Conservation (phyloP, 1,140 invertebrate genomes). For the Drosophila hydei region DNA sequence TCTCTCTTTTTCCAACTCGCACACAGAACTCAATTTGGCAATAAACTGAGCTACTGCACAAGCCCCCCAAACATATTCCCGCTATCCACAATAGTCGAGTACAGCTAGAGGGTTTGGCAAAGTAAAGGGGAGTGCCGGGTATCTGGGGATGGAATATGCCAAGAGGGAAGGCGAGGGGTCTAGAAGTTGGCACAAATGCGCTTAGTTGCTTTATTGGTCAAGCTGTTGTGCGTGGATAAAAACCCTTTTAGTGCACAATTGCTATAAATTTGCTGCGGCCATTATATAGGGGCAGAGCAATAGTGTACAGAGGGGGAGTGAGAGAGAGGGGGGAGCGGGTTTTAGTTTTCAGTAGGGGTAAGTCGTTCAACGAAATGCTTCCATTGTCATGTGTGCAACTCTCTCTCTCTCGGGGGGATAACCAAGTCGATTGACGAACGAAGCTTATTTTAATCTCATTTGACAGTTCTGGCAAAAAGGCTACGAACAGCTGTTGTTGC, state of each 20-base stretch:
- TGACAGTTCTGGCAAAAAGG: conserved; percentile 57
- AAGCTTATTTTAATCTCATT: conserved; percentile 83
- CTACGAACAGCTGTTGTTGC: conserved; percentile 67
- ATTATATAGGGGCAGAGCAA: conserved; percentile 40
- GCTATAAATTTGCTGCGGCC: conserved; percentile 78
- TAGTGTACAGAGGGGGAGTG: neutral
- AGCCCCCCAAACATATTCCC: conserved; percentile 41
- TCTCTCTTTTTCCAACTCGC: conserved; percentile 3
- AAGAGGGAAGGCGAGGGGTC: neutral
- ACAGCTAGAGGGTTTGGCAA: neutral
- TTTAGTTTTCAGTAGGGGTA: conserved; percentile 7
- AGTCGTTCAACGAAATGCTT: conserved; percentile 11
- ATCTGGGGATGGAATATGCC: neutral
- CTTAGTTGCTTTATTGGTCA: conserved; percentile 83
- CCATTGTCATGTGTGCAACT: conserved; percentile 64
- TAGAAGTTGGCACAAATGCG: conserved; percentile 75
- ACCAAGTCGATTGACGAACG: conserved; percentile 77
- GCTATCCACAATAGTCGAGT: neutral
- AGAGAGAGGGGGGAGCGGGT: neutral
- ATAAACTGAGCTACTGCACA: conserved; percentile 69
- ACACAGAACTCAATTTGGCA: conserved; percentile 80
- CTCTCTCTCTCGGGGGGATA: conserved; percentile 10
- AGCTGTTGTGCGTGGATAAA: conserved; percentile 82
- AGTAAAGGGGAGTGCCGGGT: neutral
- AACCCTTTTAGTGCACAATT: conserved; percentile 83